phyloP scores from a whole-genome alignment of 2,888 invertebrate genomes.

The Orchestes rusci region DNA sequence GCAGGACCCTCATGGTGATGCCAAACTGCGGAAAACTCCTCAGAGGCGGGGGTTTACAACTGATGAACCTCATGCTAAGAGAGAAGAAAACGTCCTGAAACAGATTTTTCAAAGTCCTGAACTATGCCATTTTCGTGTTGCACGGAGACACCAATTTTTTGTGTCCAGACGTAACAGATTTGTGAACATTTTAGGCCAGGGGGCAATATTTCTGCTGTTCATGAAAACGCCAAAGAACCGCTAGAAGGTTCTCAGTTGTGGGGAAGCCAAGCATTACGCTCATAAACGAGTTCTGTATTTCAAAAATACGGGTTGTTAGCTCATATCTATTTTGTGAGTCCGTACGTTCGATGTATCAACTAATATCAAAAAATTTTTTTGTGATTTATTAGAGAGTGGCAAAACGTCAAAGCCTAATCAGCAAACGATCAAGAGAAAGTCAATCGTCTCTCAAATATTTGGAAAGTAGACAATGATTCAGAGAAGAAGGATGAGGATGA shows the following conservation, averaged over 20 bases:
- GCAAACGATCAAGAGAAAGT: conserved; percentile 96
- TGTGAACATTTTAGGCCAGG: conserved; percentile 91
- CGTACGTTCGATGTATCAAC: too few relatives aligned
- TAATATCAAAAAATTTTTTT: neutral
- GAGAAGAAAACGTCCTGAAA: conserved; percentile 96
- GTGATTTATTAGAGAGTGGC: conserved; percentile 61
- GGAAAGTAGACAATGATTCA: conserved; percentile 75
- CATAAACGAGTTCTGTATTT: conserved; percentile 88
- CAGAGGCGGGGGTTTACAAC: conserved; percentile 93
- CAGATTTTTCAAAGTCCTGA: conserved; percentile 94
- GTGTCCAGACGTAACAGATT: conserved; percentile 61
- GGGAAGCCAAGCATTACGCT: conserved; percentile 93
- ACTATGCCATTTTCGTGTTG: conserved; percentile 90
- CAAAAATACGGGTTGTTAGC: conserved; percentile 63
- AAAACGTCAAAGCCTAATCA: conserved; percentile 82
- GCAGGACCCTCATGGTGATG: conserved; percentile 84
- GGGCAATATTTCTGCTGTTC: conserved; percentile 96
- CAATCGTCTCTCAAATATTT: conserved; percentile 91
- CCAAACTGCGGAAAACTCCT: conserved; percentile 88
- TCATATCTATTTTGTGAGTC: too few relatives aligned
- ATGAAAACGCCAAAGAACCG: conserved; percentile 96
- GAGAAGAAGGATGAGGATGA: conserved; percentile 48
- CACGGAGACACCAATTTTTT: conserved; percentile 88
- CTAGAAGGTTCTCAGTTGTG: conserved; percentile 67
- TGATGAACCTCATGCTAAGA: conserved; percentile 98